Base-by-base conservation (phyloP, 2,113 vertebrate genomes). In the Callionymus lyra region DNA sequence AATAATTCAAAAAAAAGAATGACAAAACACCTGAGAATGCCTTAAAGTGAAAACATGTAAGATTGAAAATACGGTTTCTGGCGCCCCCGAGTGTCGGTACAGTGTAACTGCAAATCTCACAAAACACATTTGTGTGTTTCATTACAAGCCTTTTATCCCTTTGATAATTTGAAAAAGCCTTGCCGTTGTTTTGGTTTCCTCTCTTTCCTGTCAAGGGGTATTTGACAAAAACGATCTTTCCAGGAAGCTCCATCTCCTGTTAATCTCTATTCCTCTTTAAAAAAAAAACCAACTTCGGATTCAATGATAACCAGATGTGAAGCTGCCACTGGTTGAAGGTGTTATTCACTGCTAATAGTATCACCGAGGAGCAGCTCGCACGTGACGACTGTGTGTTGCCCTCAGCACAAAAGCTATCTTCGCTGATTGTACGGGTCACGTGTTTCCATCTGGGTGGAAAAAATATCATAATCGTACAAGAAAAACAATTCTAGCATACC, bases 261-360 rank as follows among this genome's bases (percentile, higher is more conserved):
- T 54, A 51, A 52, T 66, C 61, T 53, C 39, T 50, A 52, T 50
- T 43, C 59, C 65, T 67, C 59, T 34, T 56, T 56, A 34, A 65
- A 67, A 67, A 59, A 70, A 67, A 55, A 62, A 49, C 68, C 74
- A 71, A 59, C 47, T 49, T 35, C 52, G 41, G 32, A 53, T 54
- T 16, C 77, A 79, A 79, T 56, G 44, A 57, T 73, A 68, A 74
- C 70, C 76, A 81, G 76, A 82, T 82, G 77, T 83, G 70, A 46
- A 47, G 44, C 54, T 15, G 57, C 69, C 43, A 55, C 49, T 59
- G 56, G 63, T 44, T 34, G 37, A 47, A 27, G 39, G 49, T 56
- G 57, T 75, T 18, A 13, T 31, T 12, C 12, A 53, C 52, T 34
- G 9, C 50, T 74, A 41, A n/a, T n/a, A 17, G 41, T 57, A 63